These are phyloP conservation scores for Trachemys scripta DNA, from an alignment of 2,113 vertebrate genomes.

Conservation along the genomic window DNA sequence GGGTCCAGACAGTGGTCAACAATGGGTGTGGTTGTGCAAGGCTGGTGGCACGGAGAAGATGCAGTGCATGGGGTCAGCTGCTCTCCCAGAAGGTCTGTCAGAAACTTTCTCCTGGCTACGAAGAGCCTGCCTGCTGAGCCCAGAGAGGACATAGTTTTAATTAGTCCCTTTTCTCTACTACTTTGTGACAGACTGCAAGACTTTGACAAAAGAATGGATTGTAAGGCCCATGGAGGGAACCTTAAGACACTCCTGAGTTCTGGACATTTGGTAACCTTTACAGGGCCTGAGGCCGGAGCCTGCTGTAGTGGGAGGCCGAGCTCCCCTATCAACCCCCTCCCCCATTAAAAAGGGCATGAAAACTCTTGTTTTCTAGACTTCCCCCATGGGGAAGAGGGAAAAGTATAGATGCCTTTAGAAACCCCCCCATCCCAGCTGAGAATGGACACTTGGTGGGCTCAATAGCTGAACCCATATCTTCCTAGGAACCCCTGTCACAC, in stretches of 20 bases:
- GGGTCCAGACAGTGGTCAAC: no score
- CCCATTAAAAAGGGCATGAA: not conserved
- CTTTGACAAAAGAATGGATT: not conserved
- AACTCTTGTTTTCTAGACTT: not conserved
- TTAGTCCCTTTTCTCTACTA: not conserved
- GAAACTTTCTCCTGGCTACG: not conserved
- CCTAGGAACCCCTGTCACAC: not conserved
- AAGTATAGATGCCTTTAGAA: not conserved
- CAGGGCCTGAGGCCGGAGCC: not conserved
- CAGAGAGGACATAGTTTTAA: not conserved
- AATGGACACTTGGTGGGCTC: not conserved
- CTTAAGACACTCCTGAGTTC: not conserved
- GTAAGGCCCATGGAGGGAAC: not conserved
- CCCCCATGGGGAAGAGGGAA: not conserved
- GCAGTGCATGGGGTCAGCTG: no score
- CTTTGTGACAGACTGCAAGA: not conserved
- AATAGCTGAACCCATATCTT: not conserved
- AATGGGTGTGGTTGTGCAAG: no score
- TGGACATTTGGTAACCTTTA: not conserved
- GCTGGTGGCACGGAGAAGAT: no score
- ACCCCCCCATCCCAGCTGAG: not conserved
- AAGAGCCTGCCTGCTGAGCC: not conserved
- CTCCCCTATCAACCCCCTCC: not conserved
- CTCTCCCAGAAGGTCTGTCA: no score
- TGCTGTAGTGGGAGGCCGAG: not conserved